These are phyloP conservation scores for Mactra quadrangularis DNA, from an alignment of 1,140 invertebrate genomes.

Conservation along the genomic window DNA sequence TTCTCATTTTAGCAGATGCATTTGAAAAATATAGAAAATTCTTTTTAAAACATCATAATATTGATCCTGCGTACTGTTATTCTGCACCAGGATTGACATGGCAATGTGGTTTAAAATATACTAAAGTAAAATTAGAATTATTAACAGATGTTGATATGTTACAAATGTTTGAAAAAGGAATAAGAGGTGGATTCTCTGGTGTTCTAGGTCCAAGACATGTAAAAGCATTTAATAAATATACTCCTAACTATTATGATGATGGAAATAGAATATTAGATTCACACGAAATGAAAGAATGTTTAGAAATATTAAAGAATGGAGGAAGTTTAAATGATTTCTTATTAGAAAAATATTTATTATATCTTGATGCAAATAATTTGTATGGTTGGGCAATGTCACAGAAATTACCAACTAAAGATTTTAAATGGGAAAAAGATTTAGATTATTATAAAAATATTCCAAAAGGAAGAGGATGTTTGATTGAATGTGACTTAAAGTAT, in stretches of 20 bases:
- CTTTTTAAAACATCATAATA: conserved; percentile 7
- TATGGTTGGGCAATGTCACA: conserved; percentile 64
- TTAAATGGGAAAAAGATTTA: no score
- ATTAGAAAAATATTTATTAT: conserved; percentile 12
- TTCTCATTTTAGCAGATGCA: conserved; percentile 9
- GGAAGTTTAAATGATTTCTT: conserved; percentile 5
- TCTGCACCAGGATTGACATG: conserved; percentile 65
- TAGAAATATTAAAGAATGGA: conserved; percentile 69
- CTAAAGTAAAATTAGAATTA: conserved; percentile 65
- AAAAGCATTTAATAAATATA: no score
- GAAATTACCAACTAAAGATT: conserved; percentile 54
- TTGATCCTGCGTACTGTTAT: conserved; percentile 18
- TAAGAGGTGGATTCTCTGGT: conserved; percentile 71
- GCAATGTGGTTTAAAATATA: conserved; percentile 61
- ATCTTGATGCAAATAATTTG: conserved; percentile 68
- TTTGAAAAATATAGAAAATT: conserved; percentile 16
- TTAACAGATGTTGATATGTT: conserved; percentile 67
- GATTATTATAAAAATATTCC: no score
- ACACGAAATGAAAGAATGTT: conserved; percentile 57
- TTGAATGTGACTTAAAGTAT: no score
- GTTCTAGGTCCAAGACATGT: no score
- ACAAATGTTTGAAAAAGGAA: conserved; percentile 74
- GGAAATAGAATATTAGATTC: no score
- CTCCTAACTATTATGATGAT: no score
- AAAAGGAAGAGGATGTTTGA: no score